Evolutionary conservation across 2,888 invertebrate species (phyloP).

Genomic region (Pimpla rufipes): DNA sequence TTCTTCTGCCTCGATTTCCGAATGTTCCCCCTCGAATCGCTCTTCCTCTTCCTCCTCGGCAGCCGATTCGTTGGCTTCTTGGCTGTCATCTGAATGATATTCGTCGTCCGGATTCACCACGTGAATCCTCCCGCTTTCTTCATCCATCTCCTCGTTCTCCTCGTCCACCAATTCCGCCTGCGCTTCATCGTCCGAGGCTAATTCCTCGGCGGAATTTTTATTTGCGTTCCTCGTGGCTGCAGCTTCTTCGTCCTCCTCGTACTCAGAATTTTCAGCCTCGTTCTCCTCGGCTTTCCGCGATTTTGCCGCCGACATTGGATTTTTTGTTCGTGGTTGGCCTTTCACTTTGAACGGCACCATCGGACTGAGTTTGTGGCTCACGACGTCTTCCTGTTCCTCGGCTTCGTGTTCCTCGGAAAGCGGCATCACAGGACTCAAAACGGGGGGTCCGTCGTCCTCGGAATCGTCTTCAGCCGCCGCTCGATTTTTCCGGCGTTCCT

Average conservation of each 20-base stretch:
- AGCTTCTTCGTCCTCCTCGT: slow-evolving; percentile 35
- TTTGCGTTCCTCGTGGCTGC: slow-evolving; percentile 42
- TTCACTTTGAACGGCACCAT: slow-evolving; percentile 69
- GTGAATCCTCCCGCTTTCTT: slow-evolving; percentile 70
- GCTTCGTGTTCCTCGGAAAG: slow-evolving; percentile 71
- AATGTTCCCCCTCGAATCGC: slow-evolving; percentile 52
- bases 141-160: slow-evolving; percentile 72
- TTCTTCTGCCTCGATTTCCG: slow-evolving; percentile 61
- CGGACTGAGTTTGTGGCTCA: slow-evolving; percentile 74
- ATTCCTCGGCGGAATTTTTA: slow-evolving; percentile 48
- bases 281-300: background rate
- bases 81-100: slow-evolving; percentile 67
- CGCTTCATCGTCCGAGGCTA: slow-evolving; percentile 70
- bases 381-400: slow-evolving; percentile 55
- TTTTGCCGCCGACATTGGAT: slow-evolving; percentile 9
- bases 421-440: slow-evolving; percentile 83
- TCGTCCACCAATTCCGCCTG: slow-evolving; percentile 71
- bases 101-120: slow-evolving; percentile 66
- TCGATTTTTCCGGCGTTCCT: slow-evolving; percentile 4
- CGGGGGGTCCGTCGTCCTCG: slow-evolving; percentile 83
- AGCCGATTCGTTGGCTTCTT: slow-evolving; percentile 65
- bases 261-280: background rate
- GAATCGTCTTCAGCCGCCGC: slow-evolving; percentile 68
- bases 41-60: slow-evolving; percentile 63
- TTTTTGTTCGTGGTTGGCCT: slow-evolving; percentile 17